These are phyloP conservation scores for Thyatira batis DNA, from an alignment of 2,888 invertebrate genomes.

Conservation along the genomic window DNA sequence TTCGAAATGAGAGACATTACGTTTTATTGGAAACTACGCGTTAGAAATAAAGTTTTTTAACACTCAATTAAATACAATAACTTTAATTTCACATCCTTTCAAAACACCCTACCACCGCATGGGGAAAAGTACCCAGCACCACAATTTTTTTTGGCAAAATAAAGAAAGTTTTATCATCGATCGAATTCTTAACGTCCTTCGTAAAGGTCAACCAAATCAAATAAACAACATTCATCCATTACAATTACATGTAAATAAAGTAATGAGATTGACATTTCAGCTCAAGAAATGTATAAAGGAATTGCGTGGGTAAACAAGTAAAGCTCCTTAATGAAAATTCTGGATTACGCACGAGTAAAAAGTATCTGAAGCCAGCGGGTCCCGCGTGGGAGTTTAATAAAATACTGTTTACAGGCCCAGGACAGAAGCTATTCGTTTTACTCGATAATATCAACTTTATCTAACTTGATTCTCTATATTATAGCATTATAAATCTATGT, in stretches of 20 bases:
- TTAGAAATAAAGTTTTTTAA: too few relatives aligned
- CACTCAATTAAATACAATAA: too few relatives aligned
- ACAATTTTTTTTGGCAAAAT: too few relatives aligned
- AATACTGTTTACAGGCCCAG: constrained; percentile 24
- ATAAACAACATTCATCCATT: not conserved
- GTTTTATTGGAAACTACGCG: not conserved
- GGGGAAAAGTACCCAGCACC: too few relatives aligned
- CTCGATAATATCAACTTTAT: constrained; percentile 17
- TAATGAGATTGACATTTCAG: not conserved
- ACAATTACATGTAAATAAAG: not conserved
- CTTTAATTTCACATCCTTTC: too few relatives aligned
- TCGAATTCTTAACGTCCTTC: not conserved
- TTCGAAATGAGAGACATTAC: not conserved
- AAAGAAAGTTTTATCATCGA: too few relatives aligned
- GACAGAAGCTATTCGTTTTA: constrained; percentile 35
- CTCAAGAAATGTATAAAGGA: constrained; percentile 1
- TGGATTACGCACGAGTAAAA: constrained; percentile 33
- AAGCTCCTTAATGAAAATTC: constrained; percentile 27
- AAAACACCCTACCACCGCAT: too few relatives aligned
- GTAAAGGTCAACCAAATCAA: not conserved
- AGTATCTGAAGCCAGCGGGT: not conserved
- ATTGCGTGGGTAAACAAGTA: constrained; percentile 38
- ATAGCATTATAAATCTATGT: not conserved
- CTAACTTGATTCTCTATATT: constrained; percentile 9
- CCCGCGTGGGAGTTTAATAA: constrained; percentile 39